Evolutionary conservation across 2,888 invertebrate species (phyloP).

Genomic region (Lathronympha strigana): DNA sequence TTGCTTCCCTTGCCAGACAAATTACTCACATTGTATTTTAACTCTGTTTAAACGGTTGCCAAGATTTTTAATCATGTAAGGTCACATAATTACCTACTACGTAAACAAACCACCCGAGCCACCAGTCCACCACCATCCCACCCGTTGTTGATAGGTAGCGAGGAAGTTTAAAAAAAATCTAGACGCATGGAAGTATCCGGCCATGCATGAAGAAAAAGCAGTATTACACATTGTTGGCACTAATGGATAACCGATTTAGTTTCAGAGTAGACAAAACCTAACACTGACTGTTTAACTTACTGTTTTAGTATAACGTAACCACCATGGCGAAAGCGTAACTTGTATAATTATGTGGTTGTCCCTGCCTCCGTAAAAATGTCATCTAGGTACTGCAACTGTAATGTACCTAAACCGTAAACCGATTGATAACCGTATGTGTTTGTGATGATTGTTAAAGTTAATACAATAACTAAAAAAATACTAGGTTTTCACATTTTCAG

Average conservation of each 20-base stretch:
- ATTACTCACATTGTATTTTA: constrained; percentile 62
- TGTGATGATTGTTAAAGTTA: neutral
- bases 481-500: too few species aligned
- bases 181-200: too few species aligned
- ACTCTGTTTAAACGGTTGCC: constrained; percentile 39
- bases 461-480: neutral
- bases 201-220: too few species aligned
- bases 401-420: too few species aligned
- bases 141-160: too few species aligned
- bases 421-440: neutral
- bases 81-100: neutral
- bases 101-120: neutral
- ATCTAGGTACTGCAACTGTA: too few species aligned
- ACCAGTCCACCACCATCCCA: too few species aligned
- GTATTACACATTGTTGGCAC: too few species aligned
- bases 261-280: too few species aligned
- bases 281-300: neutral
- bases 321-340: neutral
- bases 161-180: too few species aligned
- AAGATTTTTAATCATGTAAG: constrained; percentile 24
- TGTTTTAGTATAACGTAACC: neutral
- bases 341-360: neutral
- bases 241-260: too few species aligned
- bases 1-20: constrained; percentile 64
- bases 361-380: neutral